Evolutionary conservation across 30 jellyfish, hydroid and myxozoan species (phyloP), one percentile per base, ranked within the genome.

Genomic region (Aurelia sp.): DNA sequence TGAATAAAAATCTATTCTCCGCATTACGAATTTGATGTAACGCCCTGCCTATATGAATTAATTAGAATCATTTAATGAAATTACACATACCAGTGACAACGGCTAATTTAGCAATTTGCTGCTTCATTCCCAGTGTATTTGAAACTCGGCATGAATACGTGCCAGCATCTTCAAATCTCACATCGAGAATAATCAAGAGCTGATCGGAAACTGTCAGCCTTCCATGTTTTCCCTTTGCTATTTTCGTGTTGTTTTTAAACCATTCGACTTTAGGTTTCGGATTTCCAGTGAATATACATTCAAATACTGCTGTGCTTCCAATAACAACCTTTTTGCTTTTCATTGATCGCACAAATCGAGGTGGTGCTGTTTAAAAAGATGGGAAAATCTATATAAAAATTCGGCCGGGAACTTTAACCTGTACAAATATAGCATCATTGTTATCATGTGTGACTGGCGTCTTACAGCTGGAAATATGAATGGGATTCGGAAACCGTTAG

Each of bases 271-370:
- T 90, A 11, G 98, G 99, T 20, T 63, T 75, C 63, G 99, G 99
- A 82, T 95, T 95, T 9, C 99, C 99, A 50, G 96, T 89, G 90
- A 86, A 96, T 20, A 95, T 95, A 89, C 99, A 95, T 60, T 95
- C 99, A 51, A 95, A 81, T 31, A 95, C 99, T 21, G 97, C 96
- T 21, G 97, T 90, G 38, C 94, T 78, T 69, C 98, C 97, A 7
- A 71, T 59, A 27, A 85, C 48, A 19, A 95, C 98, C 66, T 91
- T 75, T 71, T 95, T 95, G 92, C 97, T 90, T 59, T 80, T 83
- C 99, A 95, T 95, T 30, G 91, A 92, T 19, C 97, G 97, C 38
- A 90, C 90, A 60, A 89, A 95, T 84, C 81, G 89, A 18, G 99
- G 99, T 76, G 83, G 88, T 55, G 89, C 91, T 80, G 85, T 44